Percentiles rank a stretch among this genome's conserved stretches.
These are phyloP conservation scores for Gambusia yucatana DNA, from an alignment of 2,797 vertebrate genomes.

Conservation along the genomic window DNA sequence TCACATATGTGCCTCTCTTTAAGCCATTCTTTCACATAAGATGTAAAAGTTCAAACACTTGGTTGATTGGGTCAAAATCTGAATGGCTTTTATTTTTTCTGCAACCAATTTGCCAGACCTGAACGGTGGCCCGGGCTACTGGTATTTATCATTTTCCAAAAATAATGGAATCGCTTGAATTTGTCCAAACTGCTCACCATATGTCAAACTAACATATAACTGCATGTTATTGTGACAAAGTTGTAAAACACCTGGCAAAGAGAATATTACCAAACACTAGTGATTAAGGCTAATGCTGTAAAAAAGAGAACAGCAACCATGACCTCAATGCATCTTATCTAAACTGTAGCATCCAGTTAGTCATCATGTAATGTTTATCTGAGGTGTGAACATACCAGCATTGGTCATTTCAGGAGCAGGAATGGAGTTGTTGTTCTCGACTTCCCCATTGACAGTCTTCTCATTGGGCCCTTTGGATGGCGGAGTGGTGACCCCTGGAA, in stretches of 20 bases:
- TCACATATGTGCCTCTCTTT: background rate
- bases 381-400: slow-evolving; percentile 64
- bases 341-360: background rate
- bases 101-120: background rate
- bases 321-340: background rate
- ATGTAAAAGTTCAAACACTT: background rate
- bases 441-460: slow-evolving; percentile 59
- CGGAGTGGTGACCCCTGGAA: slow-evolving; percentile 90
- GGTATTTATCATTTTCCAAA: background rate
- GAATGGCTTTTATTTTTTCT: background rate
- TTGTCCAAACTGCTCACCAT: background rate
- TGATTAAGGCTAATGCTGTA: background rate
- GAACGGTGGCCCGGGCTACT: background rate
- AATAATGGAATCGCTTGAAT: background rate
- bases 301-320: background rate
- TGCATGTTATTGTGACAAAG: background rate
- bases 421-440: slow-evolving; percentile 61
- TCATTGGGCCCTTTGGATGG: slow-evolving; percentile 45
- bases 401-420: slow-evolving; percentile 54
- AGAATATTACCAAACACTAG: background rate
- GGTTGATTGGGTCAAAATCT: background rate
- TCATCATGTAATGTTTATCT: slow-evolving; percentile 1
- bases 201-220: background rate
- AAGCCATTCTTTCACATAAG: background rate
- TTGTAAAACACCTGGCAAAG: background rate